Conservation (phyloP, 2,797 vertebrate genomes). For the Calcarius lapponicus region DNA sequence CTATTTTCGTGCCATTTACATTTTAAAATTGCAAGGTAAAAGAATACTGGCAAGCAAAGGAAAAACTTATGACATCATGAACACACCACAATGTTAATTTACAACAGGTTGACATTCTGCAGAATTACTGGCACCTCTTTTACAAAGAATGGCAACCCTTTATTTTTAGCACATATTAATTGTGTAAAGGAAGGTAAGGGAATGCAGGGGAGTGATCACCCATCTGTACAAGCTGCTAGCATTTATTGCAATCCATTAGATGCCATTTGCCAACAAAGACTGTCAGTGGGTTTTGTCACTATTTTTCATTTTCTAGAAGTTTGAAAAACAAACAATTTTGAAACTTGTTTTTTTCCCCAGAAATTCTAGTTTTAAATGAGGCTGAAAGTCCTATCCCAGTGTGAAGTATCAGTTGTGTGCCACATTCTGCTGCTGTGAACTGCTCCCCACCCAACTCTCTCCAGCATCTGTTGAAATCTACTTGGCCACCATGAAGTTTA, state of each 20-base stretch:
- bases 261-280: background rate
- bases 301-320: slow-evolving; percentile 15
- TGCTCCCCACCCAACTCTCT: background rate
- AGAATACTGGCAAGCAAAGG: background rate
- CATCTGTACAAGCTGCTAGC: background rate
- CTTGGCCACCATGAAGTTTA: background rate
- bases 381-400: background rate
- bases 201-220: background rate
- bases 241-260: background rate
- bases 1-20: background rate
- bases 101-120: background rate
- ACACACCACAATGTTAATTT: background rate
- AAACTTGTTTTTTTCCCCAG: background rate
- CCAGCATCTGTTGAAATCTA: background rate
- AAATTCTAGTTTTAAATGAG: background rate
- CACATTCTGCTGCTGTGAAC: background rate
- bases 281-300: background rate
- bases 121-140: background rate
- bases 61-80: fast-evolving
- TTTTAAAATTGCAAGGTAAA: background rate
- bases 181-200: background rate
- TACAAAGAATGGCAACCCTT: background rate
- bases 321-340: background rate
- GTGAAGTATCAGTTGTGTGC: background rate
- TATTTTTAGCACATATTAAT: background rate